These are phyloP conservation scores for Chelon labrosus DNA, from an alignment of 2,797 vertebrate species.

Conservation along the genomic window DNA sequence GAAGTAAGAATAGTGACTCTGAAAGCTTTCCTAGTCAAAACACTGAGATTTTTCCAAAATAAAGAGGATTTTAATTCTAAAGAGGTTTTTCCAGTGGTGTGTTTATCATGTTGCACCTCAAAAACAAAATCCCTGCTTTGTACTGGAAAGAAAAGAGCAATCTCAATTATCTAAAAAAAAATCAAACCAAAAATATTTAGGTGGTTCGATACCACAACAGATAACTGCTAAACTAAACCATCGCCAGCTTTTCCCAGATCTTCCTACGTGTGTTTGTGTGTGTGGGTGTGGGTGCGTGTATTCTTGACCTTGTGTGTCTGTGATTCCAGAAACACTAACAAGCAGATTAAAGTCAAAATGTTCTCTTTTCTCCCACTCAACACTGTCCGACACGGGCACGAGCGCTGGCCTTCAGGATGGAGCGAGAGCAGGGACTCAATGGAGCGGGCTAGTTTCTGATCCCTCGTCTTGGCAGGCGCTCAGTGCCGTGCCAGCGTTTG, in stretches of 20 bases:
- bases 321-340: background rate
- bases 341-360: slow-evolving; percentile 16
- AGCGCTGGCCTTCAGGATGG: slow-evolving; percentile 51
- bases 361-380: slow-evolving; percentile 30
- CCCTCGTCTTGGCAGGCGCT: slow-evolving; percentile 66
- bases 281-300: background rate
- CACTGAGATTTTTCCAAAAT: background rate
- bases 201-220: background rate
- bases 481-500: slow-evolving; percentile 63
- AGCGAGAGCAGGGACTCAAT: slow-evolving; percentile 48
- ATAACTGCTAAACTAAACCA: background rate
- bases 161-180: slow-evolving; percentile 8
- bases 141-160: slow-evolving; percentile 3
- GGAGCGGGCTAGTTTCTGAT: slow-evolving; percentile 51
- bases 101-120: background rate
- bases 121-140: background rate
- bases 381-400: slow-evolving; percentile 8
- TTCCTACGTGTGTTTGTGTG: background rate
- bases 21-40: background rate
- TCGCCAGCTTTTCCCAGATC: background rate
- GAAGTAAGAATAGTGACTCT: background rate
- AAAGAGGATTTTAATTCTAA: background rate
- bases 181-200: slow-evolving; percentile 14
- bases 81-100: background rate
- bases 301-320: background rate